Evolutionary conservation across 2,113 vertebrate genomes (phyloP).

Genomic region (Datnioides undecimradiatus): DNA sequence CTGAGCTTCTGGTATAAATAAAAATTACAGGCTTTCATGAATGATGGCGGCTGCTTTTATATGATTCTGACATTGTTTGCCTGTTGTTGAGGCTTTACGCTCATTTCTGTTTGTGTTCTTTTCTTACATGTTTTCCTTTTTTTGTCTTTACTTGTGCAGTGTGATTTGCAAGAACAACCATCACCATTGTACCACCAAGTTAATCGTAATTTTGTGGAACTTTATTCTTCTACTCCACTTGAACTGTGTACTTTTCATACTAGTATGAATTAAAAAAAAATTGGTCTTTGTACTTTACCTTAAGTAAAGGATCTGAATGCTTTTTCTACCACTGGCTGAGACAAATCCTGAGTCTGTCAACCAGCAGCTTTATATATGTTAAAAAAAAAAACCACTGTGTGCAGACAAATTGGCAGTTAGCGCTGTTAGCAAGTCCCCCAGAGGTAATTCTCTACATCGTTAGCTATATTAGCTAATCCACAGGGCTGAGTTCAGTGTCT

Average conservation of each 20-base stretch:
- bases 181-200: too few relatives aligned
- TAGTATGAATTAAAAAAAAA: too few relatives aligned
- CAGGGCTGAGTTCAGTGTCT: not conserved
- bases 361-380: too few relatives aligned
- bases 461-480: not conserved
- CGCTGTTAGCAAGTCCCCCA: not conserved
- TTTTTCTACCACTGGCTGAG: too few relatives aligned
- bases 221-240: too few relatives aligned
- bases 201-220: too few relatives aligned
- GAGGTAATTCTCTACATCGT: not conserved
- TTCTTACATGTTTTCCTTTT: not conserved
- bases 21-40: slow-evolving; percentile 23
- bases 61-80: slow-evolving; percentile 1
- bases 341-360: too few relatives aligned
- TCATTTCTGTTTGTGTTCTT: not conserved
- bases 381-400: not conserved
- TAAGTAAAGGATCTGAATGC: too few relatives aligned
- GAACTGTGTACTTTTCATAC: too few relatives aligned
- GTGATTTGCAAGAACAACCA: slow-evolving; percentile 6
- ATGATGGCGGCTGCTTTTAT: slow-evolving; percentile 13
- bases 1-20: slow-evolving; percentile 14
- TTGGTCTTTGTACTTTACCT: too few relatives aligned
- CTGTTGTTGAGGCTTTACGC: slow-evolving; percentile 19
- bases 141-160: not conserved
- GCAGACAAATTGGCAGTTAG: not conserved